These are phyloP conservation scores for Redunca redunca DNA, from an alignment of 2,113 vertebrate genomes.

Conservation along the genomic window DNA sequence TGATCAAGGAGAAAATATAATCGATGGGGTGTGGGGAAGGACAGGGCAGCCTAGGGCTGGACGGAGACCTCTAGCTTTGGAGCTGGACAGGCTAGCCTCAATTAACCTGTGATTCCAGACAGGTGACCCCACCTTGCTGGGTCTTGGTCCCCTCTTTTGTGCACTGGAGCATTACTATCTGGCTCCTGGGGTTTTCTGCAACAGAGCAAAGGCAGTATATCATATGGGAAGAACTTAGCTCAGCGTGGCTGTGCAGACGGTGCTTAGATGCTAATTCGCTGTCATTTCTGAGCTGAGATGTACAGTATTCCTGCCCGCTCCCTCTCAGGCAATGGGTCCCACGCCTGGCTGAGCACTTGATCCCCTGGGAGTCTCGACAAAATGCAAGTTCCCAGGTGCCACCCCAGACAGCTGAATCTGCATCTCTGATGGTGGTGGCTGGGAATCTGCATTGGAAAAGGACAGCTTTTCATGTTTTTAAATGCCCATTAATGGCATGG, in stretches of 20 bases:
- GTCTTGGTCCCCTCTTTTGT: no score
- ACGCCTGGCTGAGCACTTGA: background rate
- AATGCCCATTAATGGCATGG: background rate
- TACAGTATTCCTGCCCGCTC: rapidly evolving
- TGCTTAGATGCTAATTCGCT: background rate
- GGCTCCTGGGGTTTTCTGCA: background rate
- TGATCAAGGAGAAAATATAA: background rate
- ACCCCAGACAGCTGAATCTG: background rate
- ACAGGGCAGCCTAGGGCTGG: background rate
- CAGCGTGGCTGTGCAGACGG: background rate
- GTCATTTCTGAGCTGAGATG: background rate
- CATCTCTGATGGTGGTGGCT: background rate
- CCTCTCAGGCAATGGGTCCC: background rate
- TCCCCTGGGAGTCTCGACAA: background rate
- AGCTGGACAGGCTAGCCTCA: background rate
- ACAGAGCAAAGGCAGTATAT: background rate
- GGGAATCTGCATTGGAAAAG: background rate
- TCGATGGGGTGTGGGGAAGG: background rate
- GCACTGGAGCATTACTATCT: background rate
- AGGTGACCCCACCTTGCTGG: background rate
- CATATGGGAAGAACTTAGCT: background rate
- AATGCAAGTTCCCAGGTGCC: background rate
- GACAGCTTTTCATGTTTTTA: background rate
- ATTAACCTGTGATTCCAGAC: no score
- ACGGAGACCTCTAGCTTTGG: background rate